These are phyloP conservation scores for Phylloscopus collybita DNA, from an alignment of 2,797 vertebrate species.

Conservation along the genomic window DNA sequence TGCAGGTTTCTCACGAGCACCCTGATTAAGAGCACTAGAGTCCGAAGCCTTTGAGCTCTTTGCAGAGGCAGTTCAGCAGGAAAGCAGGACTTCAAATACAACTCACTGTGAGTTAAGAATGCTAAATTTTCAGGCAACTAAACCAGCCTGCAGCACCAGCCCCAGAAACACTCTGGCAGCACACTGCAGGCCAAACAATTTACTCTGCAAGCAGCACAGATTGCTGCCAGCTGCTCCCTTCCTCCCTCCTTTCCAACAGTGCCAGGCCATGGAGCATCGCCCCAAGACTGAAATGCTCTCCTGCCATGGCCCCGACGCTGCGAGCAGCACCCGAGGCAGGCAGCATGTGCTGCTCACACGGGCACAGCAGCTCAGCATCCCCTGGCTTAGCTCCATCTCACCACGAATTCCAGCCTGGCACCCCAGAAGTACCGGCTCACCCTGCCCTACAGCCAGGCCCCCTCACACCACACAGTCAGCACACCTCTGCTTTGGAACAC, in stretches of 20 bases:
- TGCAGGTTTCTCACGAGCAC: background rate
- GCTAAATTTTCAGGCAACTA: background rate
- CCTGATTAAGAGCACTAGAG: background rate
- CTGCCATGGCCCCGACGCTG: background rate
- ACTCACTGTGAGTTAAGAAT: accelerated
- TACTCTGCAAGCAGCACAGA: background rate
- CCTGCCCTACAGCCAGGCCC: accelerated
- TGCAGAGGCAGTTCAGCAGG: background rate
- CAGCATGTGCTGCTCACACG: background rate
- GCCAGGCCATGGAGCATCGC: accelerated
- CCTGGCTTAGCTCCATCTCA: accelerated
- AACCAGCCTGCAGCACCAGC: background rate
- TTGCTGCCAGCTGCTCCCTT: background rate
- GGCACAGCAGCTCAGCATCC: accelerated
- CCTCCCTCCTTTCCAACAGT: background rate
- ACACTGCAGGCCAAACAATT: background rate
- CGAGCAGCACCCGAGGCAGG: accelerated
- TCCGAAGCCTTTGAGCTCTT: background rate
- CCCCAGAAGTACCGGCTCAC: background rate
- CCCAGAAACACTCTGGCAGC: background rate
- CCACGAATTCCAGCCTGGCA: accelerated
- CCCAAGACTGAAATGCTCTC: accelerated
- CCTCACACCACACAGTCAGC: background rate
- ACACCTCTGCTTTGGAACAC: background rate
- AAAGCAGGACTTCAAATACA: background rate